phyloP scores from a whole-genome alignment of 2,888 invertebrate species.

The Drosophila histrio region DNA sequence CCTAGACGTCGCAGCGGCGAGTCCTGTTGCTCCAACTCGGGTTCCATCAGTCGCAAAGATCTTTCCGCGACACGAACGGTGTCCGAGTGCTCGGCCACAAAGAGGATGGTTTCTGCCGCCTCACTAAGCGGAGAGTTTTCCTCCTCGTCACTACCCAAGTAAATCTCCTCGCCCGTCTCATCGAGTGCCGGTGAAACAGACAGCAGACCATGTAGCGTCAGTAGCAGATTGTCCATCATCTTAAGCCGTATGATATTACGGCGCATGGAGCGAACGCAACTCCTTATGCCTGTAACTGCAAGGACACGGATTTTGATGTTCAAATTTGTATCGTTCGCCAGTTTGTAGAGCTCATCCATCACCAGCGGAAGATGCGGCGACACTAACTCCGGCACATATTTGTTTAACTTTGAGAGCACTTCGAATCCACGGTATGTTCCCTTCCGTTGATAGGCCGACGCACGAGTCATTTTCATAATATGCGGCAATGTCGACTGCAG shows the following conservation, averaged over 20 bases:
- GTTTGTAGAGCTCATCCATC: constrained; percentile 2
- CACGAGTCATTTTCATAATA: constrained; percentile 9
- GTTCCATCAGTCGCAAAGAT: constrained; percentile 13
- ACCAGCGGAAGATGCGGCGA: constrained; percentile 8
- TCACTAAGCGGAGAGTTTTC: background rate
- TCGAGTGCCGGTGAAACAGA: constrained; percentile 1
- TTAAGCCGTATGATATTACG: constrained; percentile 10
- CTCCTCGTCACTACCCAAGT: too few relatives aligned
- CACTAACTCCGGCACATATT: constrained; percentile 21
- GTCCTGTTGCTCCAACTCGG: constrained; percentile 3
- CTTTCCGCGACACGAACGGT: constrained; percentile 10
- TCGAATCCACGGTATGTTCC: constrained; percentile 1
- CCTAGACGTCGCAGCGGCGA: constrained; percentile 1
- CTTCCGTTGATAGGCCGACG: background rate
- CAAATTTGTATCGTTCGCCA: background rate
- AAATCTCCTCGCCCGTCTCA: constrained; percentile 15
- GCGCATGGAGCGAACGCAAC: constrained; percentile 10
- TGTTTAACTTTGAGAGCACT: constrained; percentile 1
- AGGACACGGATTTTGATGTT: background rate
- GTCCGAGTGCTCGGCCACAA: constrained; percentile 7
- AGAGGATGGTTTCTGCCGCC: constrained; percentile 1
- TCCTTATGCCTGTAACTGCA: background rate
- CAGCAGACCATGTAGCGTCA: constrained; percentile 4
- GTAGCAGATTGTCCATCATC: constrained; percentile 25
- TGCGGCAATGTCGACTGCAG: background rate